Evolutionary conservation across 2,113 vertebrate species (phyloP), one percentile per base, ranked within the genome.

Genomic region (Neolamprologus devosi): DNA sequence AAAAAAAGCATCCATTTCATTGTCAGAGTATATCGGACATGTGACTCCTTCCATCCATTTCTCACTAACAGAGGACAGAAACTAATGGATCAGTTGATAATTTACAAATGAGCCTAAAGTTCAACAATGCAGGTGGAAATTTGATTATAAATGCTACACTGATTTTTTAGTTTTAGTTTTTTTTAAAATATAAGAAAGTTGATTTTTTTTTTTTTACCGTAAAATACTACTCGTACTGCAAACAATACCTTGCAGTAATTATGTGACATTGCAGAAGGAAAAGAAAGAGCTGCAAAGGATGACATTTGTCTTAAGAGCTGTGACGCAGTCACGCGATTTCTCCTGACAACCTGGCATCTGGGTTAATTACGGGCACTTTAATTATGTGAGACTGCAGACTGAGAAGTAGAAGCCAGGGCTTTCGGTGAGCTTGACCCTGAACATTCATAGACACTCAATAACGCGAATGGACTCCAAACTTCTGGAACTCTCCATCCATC

Each of bases 301-400:
- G 70, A 80, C 19, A 47, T 47, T 54, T 80, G 70, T n/a, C 6
- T 85, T 23, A 49, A 37, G 79, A 87, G 82, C 81, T 21, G 68
- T 63, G 9, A 83, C 82, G 17, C 70, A 40, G 49, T 88, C 91
- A 75, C 21, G 2, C 83, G 83, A 83, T 89, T 85, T 91, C 83
- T 89, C 91, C 85, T 75, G 86, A 87, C 87, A 84, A 81, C 9
- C 81, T 8, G 81, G 53, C 73, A 57, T 92, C 88, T 81, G 80
- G 9, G 91, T 94, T 93, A 94, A 95, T 93, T 95, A 94, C 86
- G 82, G 88, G 84, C 85, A 45, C 87, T 90, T 93, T 91, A 88
- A 94, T 94, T 91, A 92, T 81, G 91, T 84, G 85, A 82, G 87
- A 73, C 88, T 81, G 88, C 88, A 87, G 89, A 87, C 81, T 19